Evolutionary conservation across 2,113 vertebrate species (phyloP).

Genomic region (Felis catus): F.catus_Fca126_mat1.0 CM031417.1:82956501-82957000

Average conservation of each 20-base stretch:
- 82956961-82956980: not conserved
- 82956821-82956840: not conserved
- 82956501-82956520: not conserved
- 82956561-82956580: conserved; percentile 33
- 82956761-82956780: not conserved
- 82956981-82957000: not conserved
- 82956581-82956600: not conserved
- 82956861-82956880: not conserved
- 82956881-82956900: not conserved
- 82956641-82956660: not conserved
- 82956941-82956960: not conserved
- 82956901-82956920: conserved; percentile 31
- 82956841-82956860: not conserved
- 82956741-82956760: not conserved
- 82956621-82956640: not conserved
- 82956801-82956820: not conserved
- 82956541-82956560: not conserved
- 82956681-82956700: not conserved
- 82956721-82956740: conserved; percentile 5
- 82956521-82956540: not conserved
- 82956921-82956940: not conserved
- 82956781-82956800: not conserved
- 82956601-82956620: not conserved
- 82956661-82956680: not conserved
- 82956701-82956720: not conserved